phyloP scores from a whole-genome alignment of 1,140 invertebrate genomes.

The Trypoxylus dichotomus region DNA sequence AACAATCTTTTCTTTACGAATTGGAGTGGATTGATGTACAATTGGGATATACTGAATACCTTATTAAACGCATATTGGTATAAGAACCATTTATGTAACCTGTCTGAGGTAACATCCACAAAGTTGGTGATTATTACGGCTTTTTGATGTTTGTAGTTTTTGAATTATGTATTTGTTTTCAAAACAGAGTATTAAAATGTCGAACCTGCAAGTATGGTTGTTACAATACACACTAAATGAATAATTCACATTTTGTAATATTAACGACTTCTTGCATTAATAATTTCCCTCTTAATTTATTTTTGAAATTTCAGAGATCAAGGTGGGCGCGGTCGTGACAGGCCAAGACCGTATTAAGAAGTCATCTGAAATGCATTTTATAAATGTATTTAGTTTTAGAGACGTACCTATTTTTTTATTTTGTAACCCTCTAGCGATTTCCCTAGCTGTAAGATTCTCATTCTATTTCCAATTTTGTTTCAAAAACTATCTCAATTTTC shows the following conservation, averaged over 20 bases:
- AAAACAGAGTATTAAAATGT: too few relatives aligned
- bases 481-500: too few relatives aligned
- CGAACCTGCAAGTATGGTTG: too few relatives aligned
- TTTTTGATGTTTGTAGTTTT: too few relatives aligned
- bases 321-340: constrained; percentile 35
- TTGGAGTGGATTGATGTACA: constrained; percentile 1
- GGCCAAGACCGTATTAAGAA: constrained; percentile 42
- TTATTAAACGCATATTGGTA: constrained; percentile 43
- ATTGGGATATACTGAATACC: constrained; percentile 42
- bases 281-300: not conserved
- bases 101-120: constrained; percentile 46
- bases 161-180: too few relatives aligned
- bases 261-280: too few relatives aligned
- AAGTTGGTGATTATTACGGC: not conserved
- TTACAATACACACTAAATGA: too few relatives aligned
- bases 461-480: not conserved
- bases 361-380: constrained; percentile 15
- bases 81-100: constrained; percentile 44
- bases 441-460: not conserved
- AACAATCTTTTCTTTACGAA: constrained; percentile 35
- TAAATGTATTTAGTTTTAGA: constrained; percentile 27
- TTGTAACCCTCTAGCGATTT: not conserved
- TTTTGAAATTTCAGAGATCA: constrained; percentile 34
- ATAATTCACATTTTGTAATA: not conserved
- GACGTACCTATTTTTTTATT: not conserved